Percentiles rank a stretch among this genome's conserved stretches.
Conservation (phyloP, 2,113 vertebrate genomes). For the Nothobranchius furzeri region DNA sequence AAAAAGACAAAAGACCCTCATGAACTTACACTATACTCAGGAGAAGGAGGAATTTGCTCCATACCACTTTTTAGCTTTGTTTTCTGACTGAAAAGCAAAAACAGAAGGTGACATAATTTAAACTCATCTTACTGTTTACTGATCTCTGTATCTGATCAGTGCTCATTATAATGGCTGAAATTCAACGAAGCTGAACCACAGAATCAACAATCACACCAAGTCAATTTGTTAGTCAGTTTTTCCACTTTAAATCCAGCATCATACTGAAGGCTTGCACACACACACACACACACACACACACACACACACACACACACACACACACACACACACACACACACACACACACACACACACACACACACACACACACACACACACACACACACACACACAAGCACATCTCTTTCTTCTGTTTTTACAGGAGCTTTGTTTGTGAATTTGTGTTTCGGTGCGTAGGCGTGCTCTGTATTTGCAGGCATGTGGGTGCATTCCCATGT, state of each 20-base stretch:
- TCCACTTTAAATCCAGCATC: background rate
- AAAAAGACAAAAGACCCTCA: slow-evolving; percentile 28
- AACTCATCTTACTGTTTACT: slow-evolving; percentile 7
- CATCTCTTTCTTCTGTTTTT: background rate
- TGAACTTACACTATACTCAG: slow-evolving; percentile 5
- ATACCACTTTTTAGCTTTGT: slow-evolving; percentile 24
- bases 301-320: background rate
- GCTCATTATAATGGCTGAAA: background rate
- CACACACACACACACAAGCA: background rate
- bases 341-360: too few species aligned
- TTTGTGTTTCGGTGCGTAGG: slow-evolving; percentile 40
- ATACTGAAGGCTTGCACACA: background rate
- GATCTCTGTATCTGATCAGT: slow-evolving; percentile 9
- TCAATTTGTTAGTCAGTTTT: background rate
- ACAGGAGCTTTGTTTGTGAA: slow-evolving; percentile 31
- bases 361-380: too few species aligned
- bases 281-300: too few species aligned
- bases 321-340: too few species aligned
- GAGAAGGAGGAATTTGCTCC: slow-evolving; percentile 12
- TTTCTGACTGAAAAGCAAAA: slow-evolving; percentile 12
- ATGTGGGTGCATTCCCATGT: slow-evolving; percentile 61
- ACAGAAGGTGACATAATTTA: slow-evolving; percentile 47
- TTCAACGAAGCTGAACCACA: background rate
- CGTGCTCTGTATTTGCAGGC: slow-evolving; percentile 33
- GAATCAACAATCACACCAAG: slow-evolving; percentile 20